phyloP scores from a whole-genome alignment of 2,888 invertebrate genomes.

The Actias luna region DNA sequence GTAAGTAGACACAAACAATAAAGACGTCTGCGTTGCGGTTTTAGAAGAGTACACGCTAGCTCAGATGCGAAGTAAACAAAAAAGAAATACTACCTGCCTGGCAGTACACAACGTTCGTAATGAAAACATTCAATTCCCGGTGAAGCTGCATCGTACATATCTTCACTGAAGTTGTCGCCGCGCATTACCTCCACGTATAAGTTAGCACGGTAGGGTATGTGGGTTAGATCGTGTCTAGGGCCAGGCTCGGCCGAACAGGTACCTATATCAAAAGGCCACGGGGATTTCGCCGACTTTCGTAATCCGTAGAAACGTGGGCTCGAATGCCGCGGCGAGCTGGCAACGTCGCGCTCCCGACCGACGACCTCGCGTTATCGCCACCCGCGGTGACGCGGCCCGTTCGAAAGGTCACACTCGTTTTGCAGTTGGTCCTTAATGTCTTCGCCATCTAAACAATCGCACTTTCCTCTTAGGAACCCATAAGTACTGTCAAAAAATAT shows the following conservation, averaged over 20 bases:
- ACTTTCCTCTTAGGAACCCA: slow-evolving; percentile 66
- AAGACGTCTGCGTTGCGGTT: not conserved
- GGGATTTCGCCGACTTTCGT: slow-evolving; percentile 68
- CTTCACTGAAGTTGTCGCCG: slow-evolving; percentile 2
- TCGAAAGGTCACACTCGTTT: slow-evolving; percentile 73
- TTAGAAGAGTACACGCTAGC: not conserved
- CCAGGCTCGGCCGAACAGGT: slow-evolving; percentile 40
- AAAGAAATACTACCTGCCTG: not conserved
- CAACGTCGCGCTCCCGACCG: slow-evolving; percentile 73
- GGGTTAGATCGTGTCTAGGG: slow-evolving; percentile 45
- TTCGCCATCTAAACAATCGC: slow-evolving; percentile 70
- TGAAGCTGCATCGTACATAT: slow-evolving; percentile 1
- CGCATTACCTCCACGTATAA: slow-evolving; percentile 13
- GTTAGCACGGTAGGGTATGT: slow-evolving; percentile 29
- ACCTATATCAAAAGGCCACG: slow-evolving; percentile 55
- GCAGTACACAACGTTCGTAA: not conserved
- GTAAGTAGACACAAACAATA: not conserved
- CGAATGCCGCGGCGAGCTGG: slow-evolving; percentile 64
- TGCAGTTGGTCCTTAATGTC: slow-evolving; percentile 57
- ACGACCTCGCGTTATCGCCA: slow-evolving; percentile 77
- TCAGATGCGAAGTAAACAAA: not conserved
- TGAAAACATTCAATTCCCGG: not conserved
- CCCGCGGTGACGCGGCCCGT: slow-evolving; percentile 68
- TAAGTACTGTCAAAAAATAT: slow-evolving; percentile 62
- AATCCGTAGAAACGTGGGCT: slow-evolving; percentile 60